Percentiles rank a stretch among this genome's conserved stretches.
Evolutionary conservation across 2,888 invertebrate genomes (phyloP).

Genomic region (Holacanthella duospinosa): DNA sequence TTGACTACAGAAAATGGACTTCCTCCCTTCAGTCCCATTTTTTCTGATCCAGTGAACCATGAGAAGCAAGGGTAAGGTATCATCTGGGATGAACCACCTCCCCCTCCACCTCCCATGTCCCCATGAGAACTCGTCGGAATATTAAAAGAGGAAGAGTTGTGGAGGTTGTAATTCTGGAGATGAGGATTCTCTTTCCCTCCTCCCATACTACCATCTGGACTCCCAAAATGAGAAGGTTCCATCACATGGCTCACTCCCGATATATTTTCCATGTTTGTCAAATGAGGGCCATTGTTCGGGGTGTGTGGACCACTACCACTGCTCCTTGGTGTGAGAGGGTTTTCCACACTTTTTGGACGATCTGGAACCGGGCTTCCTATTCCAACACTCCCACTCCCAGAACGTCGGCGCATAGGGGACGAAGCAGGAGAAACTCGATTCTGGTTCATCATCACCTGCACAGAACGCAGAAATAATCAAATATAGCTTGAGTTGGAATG

Average conservation of each 20-base stretch:
- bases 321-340: constrained; percentile 48
- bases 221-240: constrained; percentile 9
- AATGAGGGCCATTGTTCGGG: constrained; percentile 15
- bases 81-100: constrained; percentile 24
- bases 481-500: neutral
- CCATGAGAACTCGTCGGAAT: neutral
- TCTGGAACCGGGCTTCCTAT: constrained; percentile 49
- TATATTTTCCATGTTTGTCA: constrained; percentile 14
- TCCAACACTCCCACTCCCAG: constrained; percentile 43
- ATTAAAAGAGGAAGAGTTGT: constrained; percentile 2
- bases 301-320: constrained; percentile 35
- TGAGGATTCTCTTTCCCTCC: constrained; percentile 8
- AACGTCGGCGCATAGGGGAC: constrained; percentile 43
- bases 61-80: constrained; percentile 34
- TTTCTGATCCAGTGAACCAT: constrained; percentile 26
- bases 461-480: neutral
- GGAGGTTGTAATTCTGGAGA: neutral
- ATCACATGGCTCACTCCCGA: constrained; percentile 16
- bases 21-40: constrained; percentile 34
- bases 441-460: constrained; percentile 24
- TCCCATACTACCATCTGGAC: neutral
- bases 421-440: constrained; percentile 35
- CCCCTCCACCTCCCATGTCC: constrained; percentile 26
- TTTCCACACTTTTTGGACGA: constrained; percentile 51
- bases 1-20: constrained; percentile 35